Evolutionary conservation across 2,113 vertebrate species (phyloP), one percentile per base, ranked within the genome.

Genomic region (Oncorhynchus kisutch): DNA sequence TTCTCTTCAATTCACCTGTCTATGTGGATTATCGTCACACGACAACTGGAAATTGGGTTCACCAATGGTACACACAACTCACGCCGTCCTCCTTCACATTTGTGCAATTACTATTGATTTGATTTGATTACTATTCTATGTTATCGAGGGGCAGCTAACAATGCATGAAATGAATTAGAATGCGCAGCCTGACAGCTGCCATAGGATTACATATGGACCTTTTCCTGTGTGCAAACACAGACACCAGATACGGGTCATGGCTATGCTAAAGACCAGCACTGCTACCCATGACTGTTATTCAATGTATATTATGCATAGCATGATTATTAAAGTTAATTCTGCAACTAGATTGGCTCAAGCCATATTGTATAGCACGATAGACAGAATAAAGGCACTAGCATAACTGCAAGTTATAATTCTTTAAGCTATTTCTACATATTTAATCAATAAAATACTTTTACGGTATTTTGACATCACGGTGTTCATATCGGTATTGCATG

Each of bases 181-280:
- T 18, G 65, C 16, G 27, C 6, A 29, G 65, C n/a, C 29, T 31
- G 65, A 67, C 65, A 67, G 27, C 65, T 67, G 65, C 65, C 29
- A 16, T 6, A 27, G 12, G 25, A 29, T 29, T 67, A 25, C 65
- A 67, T 67, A 27, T 29, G 14, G 25, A 2, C 29, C 12, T 31
- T 67, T 25, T 13, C 24, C 16, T 67, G 65, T 67, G 65, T 67
- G 65, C 13, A 67, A 67, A 67, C 65, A 67, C 65, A 31, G 51
- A 54, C 51, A 54, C 51, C 16, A 16, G 25, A 67, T 67, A 29
- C 14, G 13, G 29, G 65, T 67, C 65, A 67, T 67, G 13, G 29
- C 24, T 29, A 67, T 31, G 29, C 65, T 67, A 29, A 31, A 67
- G 29, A 5, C 67, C 27, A 68, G 31, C 27, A 39, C 12, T 54